Evolutionary conservation across 2,113 vertebrate genomes (phyloP).

Genomic region (Brachypodius melanocephalos): DNA sequence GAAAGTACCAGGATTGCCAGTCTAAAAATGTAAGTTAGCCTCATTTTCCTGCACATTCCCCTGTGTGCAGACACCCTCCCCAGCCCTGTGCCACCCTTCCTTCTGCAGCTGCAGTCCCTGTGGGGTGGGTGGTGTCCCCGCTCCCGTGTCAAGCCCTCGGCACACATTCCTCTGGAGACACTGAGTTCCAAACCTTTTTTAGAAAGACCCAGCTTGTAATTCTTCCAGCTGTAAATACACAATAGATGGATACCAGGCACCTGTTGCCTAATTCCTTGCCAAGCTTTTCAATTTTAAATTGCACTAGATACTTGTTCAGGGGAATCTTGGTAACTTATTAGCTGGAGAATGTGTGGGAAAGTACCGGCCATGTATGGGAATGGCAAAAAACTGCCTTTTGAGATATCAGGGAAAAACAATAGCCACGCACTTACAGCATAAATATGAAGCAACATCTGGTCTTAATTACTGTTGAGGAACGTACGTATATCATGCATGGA

Average conservation of each 20-base stretch:
- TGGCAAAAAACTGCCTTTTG: constrained; percentile 16
- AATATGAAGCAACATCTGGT: constrained; percentile 8
- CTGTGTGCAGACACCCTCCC: background rate
- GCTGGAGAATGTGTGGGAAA: constrained; percentile 18
- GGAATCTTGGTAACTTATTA: background rate
- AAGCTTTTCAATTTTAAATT: constrained; percentile 17
- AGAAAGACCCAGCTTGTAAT: constrained; percentile 15
- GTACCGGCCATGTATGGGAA: background rate
- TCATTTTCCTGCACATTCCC: background rate
- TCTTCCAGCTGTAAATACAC: background rate
- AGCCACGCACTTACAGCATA: background rate
- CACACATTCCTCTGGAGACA: background rate
- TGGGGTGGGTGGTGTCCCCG: background rate
- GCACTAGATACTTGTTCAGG: background rate
- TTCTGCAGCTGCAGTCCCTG: background rate
- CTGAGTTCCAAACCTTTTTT: constrained; percentile 34
- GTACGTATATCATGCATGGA: background rate
- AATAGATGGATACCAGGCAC: constrained; percentile 46
- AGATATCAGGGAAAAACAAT: constrained; percentile 1
- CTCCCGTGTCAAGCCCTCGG: background rate
- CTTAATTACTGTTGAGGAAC: constrained; percentile 7
- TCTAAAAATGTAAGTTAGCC: background rate
- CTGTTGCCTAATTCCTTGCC: constrained; percentile 14
- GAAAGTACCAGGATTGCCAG: constrained; percentile 1
- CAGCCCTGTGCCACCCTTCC: background rate